Conservation (phyloP, 2,797 vertebrate genomes). For the Danio choprae region DNA sequence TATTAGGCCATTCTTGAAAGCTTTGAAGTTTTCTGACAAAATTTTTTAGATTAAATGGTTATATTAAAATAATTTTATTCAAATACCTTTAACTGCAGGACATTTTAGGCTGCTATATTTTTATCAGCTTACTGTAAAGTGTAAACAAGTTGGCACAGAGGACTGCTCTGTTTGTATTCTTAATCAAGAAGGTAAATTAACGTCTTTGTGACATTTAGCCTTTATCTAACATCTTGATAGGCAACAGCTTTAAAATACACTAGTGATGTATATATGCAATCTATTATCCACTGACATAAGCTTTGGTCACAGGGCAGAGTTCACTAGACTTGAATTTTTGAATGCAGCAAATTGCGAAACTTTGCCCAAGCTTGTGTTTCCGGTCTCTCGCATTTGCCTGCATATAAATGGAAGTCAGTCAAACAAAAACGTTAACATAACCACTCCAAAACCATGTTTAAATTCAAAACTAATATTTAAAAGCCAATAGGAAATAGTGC, state of each 20-base stretch:
- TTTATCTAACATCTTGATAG: neutral
- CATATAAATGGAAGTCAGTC: neutral
- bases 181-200: neutral
- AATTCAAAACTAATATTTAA: no score
- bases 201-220: neutral
- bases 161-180: neutral
- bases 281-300: neutral
- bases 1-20: neutral
- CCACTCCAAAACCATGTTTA: no score
- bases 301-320: neutral
- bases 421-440: no score
- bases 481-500: no score
- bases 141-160: neutral
- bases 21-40: neutral
- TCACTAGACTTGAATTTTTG: neutral
- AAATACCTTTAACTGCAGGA: no score
- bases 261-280: neutral
- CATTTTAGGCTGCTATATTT: neutral
- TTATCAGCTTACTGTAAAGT: neutral
- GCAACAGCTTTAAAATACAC: neutral
- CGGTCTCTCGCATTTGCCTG: neutral
- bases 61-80: no score
- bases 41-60: no score
- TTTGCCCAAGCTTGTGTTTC: neutral
- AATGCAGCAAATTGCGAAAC: neutral